Conservation (phyloP, 2,797 vertebrate genomes). For the Salmo trutta region DNA sequence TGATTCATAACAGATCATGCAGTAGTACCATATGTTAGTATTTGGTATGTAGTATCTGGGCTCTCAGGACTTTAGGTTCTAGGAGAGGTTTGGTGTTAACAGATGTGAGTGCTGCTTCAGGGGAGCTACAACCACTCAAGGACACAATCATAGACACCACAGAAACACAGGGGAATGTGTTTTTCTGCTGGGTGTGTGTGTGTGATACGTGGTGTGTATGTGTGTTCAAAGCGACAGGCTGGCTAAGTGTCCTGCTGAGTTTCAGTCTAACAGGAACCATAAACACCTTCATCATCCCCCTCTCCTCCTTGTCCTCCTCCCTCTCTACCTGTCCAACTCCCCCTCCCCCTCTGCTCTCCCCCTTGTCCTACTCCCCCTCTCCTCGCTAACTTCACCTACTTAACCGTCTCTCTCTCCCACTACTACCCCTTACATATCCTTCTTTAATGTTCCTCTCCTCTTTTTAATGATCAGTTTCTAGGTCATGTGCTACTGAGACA, state of each 20-base stretch:
- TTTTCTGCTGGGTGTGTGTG: constrained; percentile 1
- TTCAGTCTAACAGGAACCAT: constrained; percentile 65
- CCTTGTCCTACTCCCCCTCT: neutral
- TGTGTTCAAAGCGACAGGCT: constrained; percentile 63
- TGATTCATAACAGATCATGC: no score
- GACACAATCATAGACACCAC: constrained; percentile 12
- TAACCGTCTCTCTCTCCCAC: no score
- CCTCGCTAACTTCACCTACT: no score
- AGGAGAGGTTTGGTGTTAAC: neutral
- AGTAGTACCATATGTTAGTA: no score
- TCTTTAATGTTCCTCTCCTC: constrained; percentile 4
- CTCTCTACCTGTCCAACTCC: neutral
- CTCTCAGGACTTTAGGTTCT: neutral
- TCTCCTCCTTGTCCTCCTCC: neutral
- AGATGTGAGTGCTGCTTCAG: neutral
- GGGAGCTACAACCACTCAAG: neutral
- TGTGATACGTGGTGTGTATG: constrained; percentile 2
- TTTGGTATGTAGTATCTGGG: neutral
- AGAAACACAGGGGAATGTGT: constrained; percentile 21
- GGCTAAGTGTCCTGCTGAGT: constrained; percentile 63
- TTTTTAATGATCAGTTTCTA: constrained; percentile 69
- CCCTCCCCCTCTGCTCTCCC: neutral
- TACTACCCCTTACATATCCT: neutral
- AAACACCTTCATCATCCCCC: constrained; percentile 53
- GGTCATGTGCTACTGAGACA: constrained; percentile 60